Evolutionary conservation across 2,888 invertebrate species (phyloP), one percentile per base, ranked within the genome.

Genomic region (Sphinx pinastri): DNA sequence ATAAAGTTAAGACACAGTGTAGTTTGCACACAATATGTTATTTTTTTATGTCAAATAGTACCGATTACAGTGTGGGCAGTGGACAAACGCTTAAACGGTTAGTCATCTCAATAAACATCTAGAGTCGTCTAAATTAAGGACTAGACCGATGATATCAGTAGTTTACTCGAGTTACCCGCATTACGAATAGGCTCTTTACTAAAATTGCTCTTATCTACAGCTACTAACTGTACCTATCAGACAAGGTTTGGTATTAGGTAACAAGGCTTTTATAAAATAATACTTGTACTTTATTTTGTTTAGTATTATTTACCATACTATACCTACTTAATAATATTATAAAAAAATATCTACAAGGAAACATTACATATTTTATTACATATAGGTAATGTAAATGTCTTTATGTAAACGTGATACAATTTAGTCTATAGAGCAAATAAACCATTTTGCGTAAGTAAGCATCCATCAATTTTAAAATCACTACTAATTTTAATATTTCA

Each of bases 91-190:
- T 87, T 87, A 88, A 84, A 85, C 79, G 84, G 86, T 91, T 90
- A 89, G 85, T 91, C 91, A 89, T 84, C 81, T 88, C 84, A 87
- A 88, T 88, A 89, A 90, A 88, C 84, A 84, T 87, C 88, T 85
- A 86, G 85, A 86, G 87, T 83, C 81, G 79, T 86, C 88, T 87
- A 87, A 88, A 88, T 88, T 86, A 83, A 83, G 79, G 81, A 76
- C 82, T 81, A 84, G 81, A 81, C 83, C 75, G 82, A 81, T 87
- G 85, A 88, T 86, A 85, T 86, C 86, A 52, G 63, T 47, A 49
- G 19, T 63, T 63, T 63, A 63, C 63, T 63, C 49, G 63, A 63
- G 19, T 63, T 63, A 47, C 63, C 16, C 47, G 63, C 19, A 63
- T 63, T 63, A 49, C 63, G 19, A 63, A 63, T 49, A 49, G 63